Evolutionary conservation across 2,113 vertebrate species (phyloP), one percentile per base, ranked within the genome.

Genomic region (Pithys albifrons): DNA sequence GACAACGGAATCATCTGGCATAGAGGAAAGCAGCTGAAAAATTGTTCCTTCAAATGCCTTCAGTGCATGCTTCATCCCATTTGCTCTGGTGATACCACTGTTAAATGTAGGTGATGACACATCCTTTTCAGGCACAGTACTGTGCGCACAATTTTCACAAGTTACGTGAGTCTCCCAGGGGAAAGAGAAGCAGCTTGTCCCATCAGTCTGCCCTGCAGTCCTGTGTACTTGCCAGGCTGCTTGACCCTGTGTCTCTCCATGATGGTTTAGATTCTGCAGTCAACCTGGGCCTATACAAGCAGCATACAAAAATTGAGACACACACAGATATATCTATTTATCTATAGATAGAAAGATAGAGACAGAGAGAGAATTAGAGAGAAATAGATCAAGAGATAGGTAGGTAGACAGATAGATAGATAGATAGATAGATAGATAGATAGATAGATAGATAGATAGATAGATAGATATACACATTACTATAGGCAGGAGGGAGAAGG

Each of bases 101-200:
- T 93, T 92, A 97, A 94, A 96, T 95, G 96, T 82, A 88, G 96
- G 75, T 76, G 93, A 95, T 89, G 96, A 96, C 96, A 86, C 92
- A 96, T 87, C 78, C 55, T 51, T 86, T 85, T 95, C 97, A 97
- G 95, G 96, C 95, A 70, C 95, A 91, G 67, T 10, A 24, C 7
- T 3, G 14, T 31, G 77, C 4, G 19, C 72, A 65, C 73, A 12
- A 14, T 88, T 83, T 96, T 89, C 54, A 55, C 48, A 45, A 48
- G 52, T 86, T 79, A 69, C 5, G 3, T 2, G 33, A 9, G 81
- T 72, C 83, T 86, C 83, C 81, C 17, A 1, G 67, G 69, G 23
- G 62, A 71, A 75, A 64, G 51, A 55, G 91, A 75, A 31, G 5
- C 87, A 96, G 85, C 62, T 73, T 78, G 72, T 77, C 85, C 83